A percentile compares a stretch with the other conserved stretches of the same genome.
Conservation (phyloP, 2,888 invertebrate genomes). For the Pandemis cinnamomeana region DNA sequence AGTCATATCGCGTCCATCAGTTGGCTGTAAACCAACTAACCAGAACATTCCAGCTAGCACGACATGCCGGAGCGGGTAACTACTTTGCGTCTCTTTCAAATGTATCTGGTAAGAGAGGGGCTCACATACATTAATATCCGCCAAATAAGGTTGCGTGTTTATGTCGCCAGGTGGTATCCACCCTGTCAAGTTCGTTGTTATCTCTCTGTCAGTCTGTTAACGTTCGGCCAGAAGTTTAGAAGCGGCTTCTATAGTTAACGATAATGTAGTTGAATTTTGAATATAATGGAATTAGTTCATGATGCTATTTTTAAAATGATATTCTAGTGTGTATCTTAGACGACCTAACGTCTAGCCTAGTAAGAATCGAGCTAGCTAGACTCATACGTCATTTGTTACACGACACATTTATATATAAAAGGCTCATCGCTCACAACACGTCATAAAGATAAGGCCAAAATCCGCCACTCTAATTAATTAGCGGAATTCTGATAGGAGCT, state of each 20-base stretch:
- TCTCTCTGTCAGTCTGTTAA: neutral
- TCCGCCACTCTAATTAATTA: neutral
- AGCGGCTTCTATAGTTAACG: neutral
- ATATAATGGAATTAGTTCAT: no score
- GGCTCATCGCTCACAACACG: neutral
- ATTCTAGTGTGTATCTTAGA: neutral
- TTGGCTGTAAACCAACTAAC: neutral
- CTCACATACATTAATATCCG: neutral
- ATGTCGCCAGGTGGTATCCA: constrained; percentile 8
- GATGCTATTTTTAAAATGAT: no score
- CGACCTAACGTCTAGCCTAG: neutral
- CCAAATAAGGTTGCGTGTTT: constrained; percentile 8
- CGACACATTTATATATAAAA: neutral
- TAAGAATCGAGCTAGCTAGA: neutral
- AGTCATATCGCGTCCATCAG: constrained; percentile 12
- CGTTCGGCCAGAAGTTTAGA: neutral
- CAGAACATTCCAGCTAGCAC: neutral
- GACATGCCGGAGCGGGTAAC: neutral
- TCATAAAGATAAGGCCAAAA: neutral
- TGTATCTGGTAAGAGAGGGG: neutral
- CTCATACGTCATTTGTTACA: neutral
- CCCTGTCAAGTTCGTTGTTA: constrained; percentile 13
- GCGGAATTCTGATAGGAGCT: neutral
- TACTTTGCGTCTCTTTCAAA: neutral
- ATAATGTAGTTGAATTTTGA: neutral